Base-by-base conservation (phyloP, 1,140 invertebrate species). In the Eumaeus atala region DNA sequence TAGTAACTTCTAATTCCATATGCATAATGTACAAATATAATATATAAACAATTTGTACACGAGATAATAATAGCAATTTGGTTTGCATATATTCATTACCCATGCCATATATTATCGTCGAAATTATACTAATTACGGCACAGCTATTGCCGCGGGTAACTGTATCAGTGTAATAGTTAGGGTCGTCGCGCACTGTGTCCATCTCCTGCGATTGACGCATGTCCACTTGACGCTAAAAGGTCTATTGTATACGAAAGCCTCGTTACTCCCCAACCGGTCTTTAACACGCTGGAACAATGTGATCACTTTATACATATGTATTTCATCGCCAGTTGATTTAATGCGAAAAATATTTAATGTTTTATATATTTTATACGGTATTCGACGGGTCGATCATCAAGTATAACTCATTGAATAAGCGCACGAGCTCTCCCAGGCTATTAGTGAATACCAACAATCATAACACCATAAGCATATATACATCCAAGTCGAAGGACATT, bases 231-330 rank as follows among this genome's bases (percentile, higher is more conserved):
- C 83, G 74, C 76, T 86, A 86, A 86, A 82, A 84, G 83, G 83
- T 84, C 83, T 84, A 86, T 86, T 86, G 82, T 86, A 86, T 86
- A 82, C 83, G 75, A 74, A 76, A 73, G 58, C 73, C 77, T 84
- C 80, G 83, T 86, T 84, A 86, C 78, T 65, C 67, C 67, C 71
- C 72, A 67, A 83, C 79, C 82, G 77, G 80, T 84, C 79, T 80
- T 85, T 82, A 85, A 84, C 82, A 85, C 82, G 75, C 65, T 69
- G 52, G 58, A 72, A 85, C 82, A 83, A 77, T 85, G 67, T 70
- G 78, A 85, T 84, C 72, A 78, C 75, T 81, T 67, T 72, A 81
- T 82, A 85, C 71, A 74, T 75, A 74, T 65, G 68, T 64, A 73
- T 61, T 69, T 74, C 64, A n/a, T 40, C 17, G 40, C 40, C 21